These are phyloP conservation scores for Plebejus melissa DNA, from an alignment of 2,888 invertebrate species.

Conservation along the genomic window DNA sequence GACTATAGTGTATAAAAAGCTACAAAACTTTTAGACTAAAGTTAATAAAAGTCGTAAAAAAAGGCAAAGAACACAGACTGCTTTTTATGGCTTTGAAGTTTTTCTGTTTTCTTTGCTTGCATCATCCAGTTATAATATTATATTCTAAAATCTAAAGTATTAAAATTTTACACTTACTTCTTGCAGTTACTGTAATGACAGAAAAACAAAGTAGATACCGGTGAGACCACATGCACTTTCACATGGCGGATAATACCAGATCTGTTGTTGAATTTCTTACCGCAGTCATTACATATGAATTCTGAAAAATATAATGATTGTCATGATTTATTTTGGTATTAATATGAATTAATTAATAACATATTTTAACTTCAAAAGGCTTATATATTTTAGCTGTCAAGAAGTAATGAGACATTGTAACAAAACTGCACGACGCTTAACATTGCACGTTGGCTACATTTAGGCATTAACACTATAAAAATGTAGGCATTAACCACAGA, in stretches of 20 bases:
- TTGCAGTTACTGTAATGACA: conserved; percentile 61
- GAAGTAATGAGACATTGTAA: too few relatives aligned
- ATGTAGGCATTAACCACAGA: too few relatives aligned
- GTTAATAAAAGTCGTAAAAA: too few relatives aligned
- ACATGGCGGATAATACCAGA: conserved; percentile 58
- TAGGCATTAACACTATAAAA: too few relatives aligned
- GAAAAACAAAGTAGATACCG: conserved; percentile 41
- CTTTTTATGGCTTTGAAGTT: too few relatives aligned
- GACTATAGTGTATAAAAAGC: too few relatives aligned
- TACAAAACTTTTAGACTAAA: too few relatives aligned
- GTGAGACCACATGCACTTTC: conserved; percentile 49
- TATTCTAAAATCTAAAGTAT: neutral
- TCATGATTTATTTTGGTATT: neutral
- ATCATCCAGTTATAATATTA: neutral
- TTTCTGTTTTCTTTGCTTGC: neutral
- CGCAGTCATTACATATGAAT: conserved; percentile 63
- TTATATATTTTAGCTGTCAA: too few relatives aligned
- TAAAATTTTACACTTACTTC: conserved; percentile 45
- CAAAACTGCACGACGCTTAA: too few relatives aligned
- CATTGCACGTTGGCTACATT: too few relatives aligned
- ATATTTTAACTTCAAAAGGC: neutral
- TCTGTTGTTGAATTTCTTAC: conserved; percentile 58
- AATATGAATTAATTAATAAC: neutral
- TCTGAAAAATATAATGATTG: conserved; percentile 48
- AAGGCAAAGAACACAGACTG: too few relatives aligned